phyloP scores from a whole-genome alignment of 2,113 vertebrate species.

The Hippopotamus amphibius region DNA sequence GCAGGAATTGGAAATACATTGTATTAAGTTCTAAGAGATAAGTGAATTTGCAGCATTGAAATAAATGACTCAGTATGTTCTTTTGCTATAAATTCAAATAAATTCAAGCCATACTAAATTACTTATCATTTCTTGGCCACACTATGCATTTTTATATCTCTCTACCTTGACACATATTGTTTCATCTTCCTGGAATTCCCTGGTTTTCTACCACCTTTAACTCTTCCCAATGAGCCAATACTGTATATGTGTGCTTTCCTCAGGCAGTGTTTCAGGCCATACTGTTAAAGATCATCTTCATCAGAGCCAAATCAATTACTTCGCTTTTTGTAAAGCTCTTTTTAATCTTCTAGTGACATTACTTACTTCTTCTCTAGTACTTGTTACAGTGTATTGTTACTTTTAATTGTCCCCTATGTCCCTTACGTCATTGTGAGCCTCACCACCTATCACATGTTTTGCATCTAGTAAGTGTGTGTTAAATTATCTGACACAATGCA shows the following conservation, averaged over 20 bases:
- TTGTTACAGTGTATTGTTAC: background rate
- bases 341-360: background rate
- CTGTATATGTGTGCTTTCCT: background rate
- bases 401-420: background rate
- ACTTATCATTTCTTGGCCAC: background rate
- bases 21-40: background rate
- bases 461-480: background rate
- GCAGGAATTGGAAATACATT: background rate
- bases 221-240: background rate
- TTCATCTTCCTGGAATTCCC: background rate
- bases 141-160: background rate
- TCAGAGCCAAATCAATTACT: background rate
- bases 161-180: background rate
- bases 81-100: constrained; percentile 13
- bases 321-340: background rate
- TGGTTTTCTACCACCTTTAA: background rate
- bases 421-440: background rate
- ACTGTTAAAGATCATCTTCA: background rate
- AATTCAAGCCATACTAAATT: background rate
- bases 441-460: background rate
- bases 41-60: constrained; percentile 15
- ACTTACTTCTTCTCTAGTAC: background rate
- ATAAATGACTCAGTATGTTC: background rate
- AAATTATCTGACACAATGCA: background rate
- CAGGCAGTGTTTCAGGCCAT: background rate